These are phyloP conservation scores for Hydractinia symbiolongicarpus DNA, from an alignment of 30 jellyfish, hydroid and myxozoan genomes.

Conservation along the genomic window DNA sequence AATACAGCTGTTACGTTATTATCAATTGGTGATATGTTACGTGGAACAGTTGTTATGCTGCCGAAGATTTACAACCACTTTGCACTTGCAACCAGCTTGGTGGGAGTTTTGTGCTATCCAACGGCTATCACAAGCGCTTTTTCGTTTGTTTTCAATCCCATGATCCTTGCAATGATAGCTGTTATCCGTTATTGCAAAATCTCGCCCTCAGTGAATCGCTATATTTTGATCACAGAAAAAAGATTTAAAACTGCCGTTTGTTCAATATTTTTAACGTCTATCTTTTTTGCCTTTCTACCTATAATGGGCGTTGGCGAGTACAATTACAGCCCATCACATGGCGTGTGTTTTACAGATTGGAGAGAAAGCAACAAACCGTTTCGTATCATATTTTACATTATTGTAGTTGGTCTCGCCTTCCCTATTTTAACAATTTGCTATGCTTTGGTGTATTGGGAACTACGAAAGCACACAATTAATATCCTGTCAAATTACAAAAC, in stretches of 20 bases:
- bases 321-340: slow-evolving; percentile 64
- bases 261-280: slow-evolving; percentile 25
- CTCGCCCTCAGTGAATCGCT: slow-evolving; percentile 31
- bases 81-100: slow-evolving; percentile 24
- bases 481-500: slow-evolving; percentile 37
- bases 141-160: slow-evolving; percentile 56
- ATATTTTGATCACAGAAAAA: slow-evolving; percentile 29
- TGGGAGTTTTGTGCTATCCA: slow-evolving; percentile 36
- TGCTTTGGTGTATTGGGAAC: slow-evolving; percentile 26
- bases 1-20: slow-evolving; percentile 51
- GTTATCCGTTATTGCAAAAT: slow-evolving; percentile 56
- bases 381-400: slow-evolving; percentile 58
- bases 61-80: slow-evolving; percentile 47
- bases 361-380: slow-evolving; percentile 35
- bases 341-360: slow-evolving; percentile 85
- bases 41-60: slow-evolving; percentile 50
- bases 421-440: slow-evolving; percentile 66
- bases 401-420: slow-evolving; percentile 53
- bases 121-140: slow-evolving; percentile 60
- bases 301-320: slow-evolving; percentile 67
- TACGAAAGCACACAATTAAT: slow-evolving; percentile 61
- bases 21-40: slow-evolving; percentile 55
- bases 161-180: slow-evolving; percentile 58
- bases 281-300: slow-evolving; percentile 59
- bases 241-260: slow-evolving; percentile 28